phyloP scores from a whole-genome alignment of 2,113 vertebrate genomes.

The Salvator merianae region DNA sequence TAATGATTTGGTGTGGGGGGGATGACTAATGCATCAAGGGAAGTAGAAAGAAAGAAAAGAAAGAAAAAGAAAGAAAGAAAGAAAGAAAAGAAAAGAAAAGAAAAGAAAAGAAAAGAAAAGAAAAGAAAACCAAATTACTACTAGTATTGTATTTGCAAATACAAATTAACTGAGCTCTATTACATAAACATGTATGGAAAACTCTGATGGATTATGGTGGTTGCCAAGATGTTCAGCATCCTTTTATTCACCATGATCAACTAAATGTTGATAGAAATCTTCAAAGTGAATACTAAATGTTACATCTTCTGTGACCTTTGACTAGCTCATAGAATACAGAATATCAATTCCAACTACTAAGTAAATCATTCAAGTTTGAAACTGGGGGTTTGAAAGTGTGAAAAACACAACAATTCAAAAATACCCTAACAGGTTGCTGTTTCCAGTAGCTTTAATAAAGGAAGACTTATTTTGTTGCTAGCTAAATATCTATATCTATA shows the following conservation, averaged over 20 bases:
- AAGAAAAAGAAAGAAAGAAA: too few relatives aligned
- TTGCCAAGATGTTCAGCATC: too few relatives aligned
- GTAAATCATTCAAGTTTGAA: neutral
- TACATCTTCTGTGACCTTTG: neutral
- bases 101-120: too few relatives aligned
- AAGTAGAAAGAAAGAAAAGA: neutral
- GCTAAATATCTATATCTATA: too few relatives aligned
- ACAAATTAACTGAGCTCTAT: neutral
- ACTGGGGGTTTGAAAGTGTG: neutral
- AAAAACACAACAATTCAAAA: neutral
- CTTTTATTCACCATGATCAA: too few relatives aligned
- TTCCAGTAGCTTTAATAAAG: neutral
- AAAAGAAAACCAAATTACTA: neutral
- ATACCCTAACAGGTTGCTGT: neutral
- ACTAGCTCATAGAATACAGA: neutral
- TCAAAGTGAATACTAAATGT: too few relatives aligned
- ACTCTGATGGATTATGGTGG: too few relatives aligned
- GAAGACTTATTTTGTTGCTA: neutral
- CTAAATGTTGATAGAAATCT: too few relatives aligned
- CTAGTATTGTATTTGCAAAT: neutral
- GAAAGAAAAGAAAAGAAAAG: too few relatives aligned
- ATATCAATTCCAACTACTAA: too few relatives aligned
- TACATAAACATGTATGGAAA: too few relatives aligned
- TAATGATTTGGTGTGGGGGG: too few relatives aligned
- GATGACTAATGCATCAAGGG: neutral